Conservation (phyloP, 2,113 vertebrate genomes). For the Oxygymnocypris stewartii region DNA sequence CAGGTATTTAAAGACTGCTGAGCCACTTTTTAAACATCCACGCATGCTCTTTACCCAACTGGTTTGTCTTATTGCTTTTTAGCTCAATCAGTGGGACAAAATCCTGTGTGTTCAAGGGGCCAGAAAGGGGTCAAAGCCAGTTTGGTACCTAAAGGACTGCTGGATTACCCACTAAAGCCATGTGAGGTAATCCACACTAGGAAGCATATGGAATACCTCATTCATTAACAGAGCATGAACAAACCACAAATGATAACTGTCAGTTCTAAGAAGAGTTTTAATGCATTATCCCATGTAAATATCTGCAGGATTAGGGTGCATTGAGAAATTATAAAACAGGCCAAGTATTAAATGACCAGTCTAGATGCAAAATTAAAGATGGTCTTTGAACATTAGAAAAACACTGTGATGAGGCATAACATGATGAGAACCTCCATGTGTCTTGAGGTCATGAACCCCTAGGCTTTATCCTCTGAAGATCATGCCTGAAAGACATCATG, state of each 20-base stretch:
- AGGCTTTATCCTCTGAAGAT: background rate
- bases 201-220: background rate
- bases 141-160: conserved; percentile 27
- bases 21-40: conserved; percentile 19
- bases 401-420: background rate
- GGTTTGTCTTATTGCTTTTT: background rate
- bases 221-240: background rate
- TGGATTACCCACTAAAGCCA: conserved; percentile 22
- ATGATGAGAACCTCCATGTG: background rate
- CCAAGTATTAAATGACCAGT: background rate
- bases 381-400: background rate
- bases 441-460: conserved; percentile 13
- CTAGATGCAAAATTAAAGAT: background rate
- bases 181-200: conserved; percentile 15
- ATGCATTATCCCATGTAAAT: background rate
- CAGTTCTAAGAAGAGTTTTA: background rate
- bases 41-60: background rate
- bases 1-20: background rate
- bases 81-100: conserved; percentile 28
- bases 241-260: background rate
- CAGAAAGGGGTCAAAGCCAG: conserved; percentile 20
- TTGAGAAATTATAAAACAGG: background rate
- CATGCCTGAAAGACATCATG: conserved; percentile 19
- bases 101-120: conserved; percentile 28
- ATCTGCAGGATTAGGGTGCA: background rate